Evolutionary conservation across 2,888 invertebrate species (phyloP).

Genomic region (Leptinotarsa juncta): DNA sequence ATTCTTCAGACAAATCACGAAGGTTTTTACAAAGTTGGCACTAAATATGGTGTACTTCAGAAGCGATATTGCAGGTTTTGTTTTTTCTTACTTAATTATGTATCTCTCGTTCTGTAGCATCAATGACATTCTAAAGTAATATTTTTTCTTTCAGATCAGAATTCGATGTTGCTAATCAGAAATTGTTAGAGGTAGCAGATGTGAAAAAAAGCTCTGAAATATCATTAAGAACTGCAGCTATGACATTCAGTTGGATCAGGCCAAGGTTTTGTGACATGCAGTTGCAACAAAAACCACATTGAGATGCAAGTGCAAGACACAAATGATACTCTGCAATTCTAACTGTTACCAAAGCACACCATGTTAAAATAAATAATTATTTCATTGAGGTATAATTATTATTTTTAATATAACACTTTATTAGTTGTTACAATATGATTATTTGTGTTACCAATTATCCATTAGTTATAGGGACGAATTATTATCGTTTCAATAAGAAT

Average conservation of each 20-base stretch:
- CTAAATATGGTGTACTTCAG: conserved; percentile 40
- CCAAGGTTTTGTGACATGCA: background rate
- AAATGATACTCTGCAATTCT: background rate
- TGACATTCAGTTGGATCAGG: background rate
- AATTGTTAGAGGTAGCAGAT: background rate
- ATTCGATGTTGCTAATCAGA: background rate
- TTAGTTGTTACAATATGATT: background rate
- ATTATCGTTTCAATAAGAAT: background rate
- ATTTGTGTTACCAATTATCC: background rate
- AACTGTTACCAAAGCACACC: no score
- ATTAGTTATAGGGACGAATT: background rate
- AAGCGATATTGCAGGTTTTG: background rate
- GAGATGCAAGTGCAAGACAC: background rate
- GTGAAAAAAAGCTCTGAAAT: background rate
- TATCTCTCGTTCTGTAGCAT: background rate
- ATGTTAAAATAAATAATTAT: no score
- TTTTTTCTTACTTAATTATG: background rate
- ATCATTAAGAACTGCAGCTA: background rate
- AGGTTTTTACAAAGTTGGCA: conserved; percentile 44
- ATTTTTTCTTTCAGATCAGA: background rate
- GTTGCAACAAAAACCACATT: background rate
- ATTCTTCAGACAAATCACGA: conserved; percentile 44
- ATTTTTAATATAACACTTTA: background rate
- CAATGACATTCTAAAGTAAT: background rate
- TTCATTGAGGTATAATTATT: no score